Evolutionary conservation across 2,797 vertebrate genomes (phyloP), one percentile per base, ranked within the genome.

Genomic region (Anableps anableps): DNA sequence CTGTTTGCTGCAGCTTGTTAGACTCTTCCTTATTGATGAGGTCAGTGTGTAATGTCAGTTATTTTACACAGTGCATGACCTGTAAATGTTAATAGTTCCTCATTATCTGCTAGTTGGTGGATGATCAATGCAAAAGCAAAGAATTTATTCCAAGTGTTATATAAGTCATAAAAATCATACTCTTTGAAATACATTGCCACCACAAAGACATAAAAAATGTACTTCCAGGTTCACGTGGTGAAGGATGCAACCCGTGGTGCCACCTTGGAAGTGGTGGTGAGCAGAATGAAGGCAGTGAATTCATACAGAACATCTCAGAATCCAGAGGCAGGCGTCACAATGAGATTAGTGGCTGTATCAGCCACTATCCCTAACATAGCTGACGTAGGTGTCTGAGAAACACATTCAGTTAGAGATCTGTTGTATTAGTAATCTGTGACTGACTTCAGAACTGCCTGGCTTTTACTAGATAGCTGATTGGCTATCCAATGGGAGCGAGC

Each of bases 251-350:
- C 94, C 73, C 97, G 99, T 14, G 99, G 99, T 0, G 97, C 99
- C 66, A 99, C 98, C 2, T 95, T 99, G 88, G 99, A 99, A 86
- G 99, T 98, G 88, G 98, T 99, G 26, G 97, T 99, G 88, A 99
- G 98, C 94, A 96, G 98, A 88, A 99, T 99, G 99, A 99, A 99
- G 95, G 97, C 98, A 10, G 92, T 98, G 62, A 95, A 97, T 58
- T 93, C 94, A 74, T 96, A 95, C 83, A 94, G 93, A 82, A 82
- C 82, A 16, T 87, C 84, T 82, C 94, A 95, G 76, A 96, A 93
- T 82, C 88, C 88, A 50, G 90, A 89, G 5, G 60, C 78, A 50
- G 66, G 92, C 81, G 88, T 91, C 82, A 91, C 95, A 47, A 92
- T 98, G 95, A 97, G 98, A 95, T 97, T 99, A 95, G 94, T 99